phyloP scores from a whole-genome alignment of 2,888 invertebrate species.

The Odontothrips loti region DNA sequence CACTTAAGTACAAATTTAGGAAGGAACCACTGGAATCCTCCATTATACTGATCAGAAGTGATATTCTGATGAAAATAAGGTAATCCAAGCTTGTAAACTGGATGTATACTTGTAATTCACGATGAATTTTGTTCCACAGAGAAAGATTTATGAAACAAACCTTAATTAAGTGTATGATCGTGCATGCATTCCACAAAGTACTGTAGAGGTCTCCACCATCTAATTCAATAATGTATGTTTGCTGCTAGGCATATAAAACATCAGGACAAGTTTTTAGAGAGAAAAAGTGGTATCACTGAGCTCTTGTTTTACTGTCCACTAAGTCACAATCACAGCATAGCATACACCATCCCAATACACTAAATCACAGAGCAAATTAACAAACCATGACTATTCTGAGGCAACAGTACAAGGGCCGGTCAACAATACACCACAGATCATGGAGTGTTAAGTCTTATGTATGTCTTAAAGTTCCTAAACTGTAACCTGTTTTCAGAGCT shows the following conservation, averaged over 20 bases:
- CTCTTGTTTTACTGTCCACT: neutral
- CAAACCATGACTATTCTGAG: conserved; percentile 22
- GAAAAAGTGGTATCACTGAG: neutral
- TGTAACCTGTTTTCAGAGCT: conserved; percentile 7
- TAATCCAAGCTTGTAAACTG: too few relatives aligned
- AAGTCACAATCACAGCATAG: conserved; percentile 16
- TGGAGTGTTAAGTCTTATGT: conserved; percentile 28
- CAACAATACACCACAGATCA: conserved; percentile 13
- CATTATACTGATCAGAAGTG: too few relatives aligned
- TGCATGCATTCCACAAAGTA: neutral
- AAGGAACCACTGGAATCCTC: too few relatives aligned
- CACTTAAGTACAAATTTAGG: too few relatives aligned
- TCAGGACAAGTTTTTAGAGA: neutral
- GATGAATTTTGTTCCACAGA: too few relatives aligned
- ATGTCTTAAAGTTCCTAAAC: conserved; percentile 23
- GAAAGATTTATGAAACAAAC: too few relatives aligned
- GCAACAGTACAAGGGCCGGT: neutral
- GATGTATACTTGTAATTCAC: too few relatives aligned
- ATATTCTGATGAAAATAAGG: too few relatives aligned
- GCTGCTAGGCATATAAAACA: neutral
- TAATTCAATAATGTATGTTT: too few relatives aligned
- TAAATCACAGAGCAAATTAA: conserved; percentile 20
- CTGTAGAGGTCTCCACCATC: neutral
- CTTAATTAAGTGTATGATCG: neutral
- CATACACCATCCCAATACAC: conserved; percentile 7